Base-by-base conservation (phyloP, 1,140 invertebrate genomes). In the Matsumurasca onukii region DNA sequence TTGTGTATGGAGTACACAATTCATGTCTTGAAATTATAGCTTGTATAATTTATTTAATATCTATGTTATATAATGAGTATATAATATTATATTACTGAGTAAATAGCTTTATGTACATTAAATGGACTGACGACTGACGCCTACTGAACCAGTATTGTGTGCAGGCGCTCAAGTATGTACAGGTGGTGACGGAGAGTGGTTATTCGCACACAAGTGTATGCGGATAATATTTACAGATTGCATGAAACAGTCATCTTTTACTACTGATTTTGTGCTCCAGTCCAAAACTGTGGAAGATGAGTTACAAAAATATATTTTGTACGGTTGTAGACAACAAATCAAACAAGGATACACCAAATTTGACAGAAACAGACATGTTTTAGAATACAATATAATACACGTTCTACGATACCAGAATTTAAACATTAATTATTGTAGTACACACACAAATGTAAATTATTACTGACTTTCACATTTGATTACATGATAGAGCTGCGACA, bases 101-200 rank as follows among this genome's bases (percentile, higher is more conserved):
- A 59, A 59, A 59, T 59, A 59, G 24, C 24, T 27, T 59, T 59
- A 59, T 59, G 30, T 59, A 59, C 55, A 59, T 59, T 27, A 27
- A 59, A 59, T 59, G 55, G 55, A 59, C 55, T 59, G 55, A 9
- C 24, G 55, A n/a, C n/a, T n/a, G n/a, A n/a, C n/a, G n/a, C n/a
- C n/a, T n/a, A n/a, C n/a, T n/a, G n/a, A n/a, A n/a, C 55, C 55
- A 39, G 34, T 27, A 59, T 27, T 25, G 55, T 59, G 9, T 22
- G 24, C 5, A 5, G 25, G 55, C 24, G 24, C 9, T 22, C 25
- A 9, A 27, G 55, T 59, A 59, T 59, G 55, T 59, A 59, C 55
- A 59, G 55, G 30, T 9, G 24, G 15, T 15, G 25, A 59, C 5
- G 55, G 25, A 29, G 55, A 13, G 15, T 25, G 30, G 15, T 22